Evolutionary conservation across 2,797 vertebrate species (phyloP).

Genomic region (Gymnoscopelus braueri): DNA sequence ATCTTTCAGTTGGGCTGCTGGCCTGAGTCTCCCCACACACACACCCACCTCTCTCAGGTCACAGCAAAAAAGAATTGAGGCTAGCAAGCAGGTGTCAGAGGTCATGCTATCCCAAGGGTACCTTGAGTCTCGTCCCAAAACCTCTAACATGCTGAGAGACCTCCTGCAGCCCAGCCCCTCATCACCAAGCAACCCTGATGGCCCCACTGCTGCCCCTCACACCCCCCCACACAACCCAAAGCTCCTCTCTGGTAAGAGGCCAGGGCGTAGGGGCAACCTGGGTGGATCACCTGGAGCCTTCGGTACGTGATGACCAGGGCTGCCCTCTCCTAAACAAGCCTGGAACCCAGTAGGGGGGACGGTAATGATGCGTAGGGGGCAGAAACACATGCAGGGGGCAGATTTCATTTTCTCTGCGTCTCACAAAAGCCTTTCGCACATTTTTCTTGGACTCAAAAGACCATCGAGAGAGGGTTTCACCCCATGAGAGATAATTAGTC

Average conservation of each 20-base stretch:
- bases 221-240: slow-evolving; percentile 13
- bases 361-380: slow-evolving; percentile 66
- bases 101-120: slow-evolving; percentile 71
- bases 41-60: slow-evolving; percentile 49
- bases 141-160: slow-evolving; percentile 73
- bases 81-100: slow-evolving; percentile 66
- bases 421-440: slow-evolving; percentile 50
- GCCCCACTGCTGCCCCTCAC: slow-evolving; percentile 55
- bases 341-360: slow-evolving; percentile 50
- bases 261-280: slow-evolving; percentile 45
- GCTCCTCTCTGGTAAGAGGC: slow-evolving; percentile 44
- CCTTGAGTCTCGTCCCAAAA: slow-evolving; percentile 69
- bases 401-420: slow-evolving; percentile 59
- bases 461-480: slow-evolving; percentile 39
- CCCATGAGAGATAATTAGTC: slow-evolving; percentile 68
- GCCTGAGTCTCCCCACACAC: slow-evolving; percentile 43
- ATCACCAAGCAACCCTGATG: slow-evolving; percentile 64
- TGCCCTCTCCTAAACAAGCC: slow-evolving; percentile 52
- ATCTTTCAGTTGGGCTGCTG: slow-evolving; percentile 46
- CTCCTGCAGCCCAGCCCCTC: slow-evolving; percentile 68
- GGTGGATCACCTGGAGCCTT: slow-evolving; percentile 70
- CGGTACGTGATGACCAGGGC: slow-evolving; percentile 47
- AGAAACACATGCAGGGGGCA: slow-evolving; percentile 56
- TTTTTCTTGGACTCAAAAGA: slow-evolving; percentile 45
- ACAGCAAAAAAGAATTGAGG: slow-evolving; percentile 68